phyloP scores from a whole-genome alignment of 2,888 invertebrate genomes.

The Nomada hirtipes region DNA sequence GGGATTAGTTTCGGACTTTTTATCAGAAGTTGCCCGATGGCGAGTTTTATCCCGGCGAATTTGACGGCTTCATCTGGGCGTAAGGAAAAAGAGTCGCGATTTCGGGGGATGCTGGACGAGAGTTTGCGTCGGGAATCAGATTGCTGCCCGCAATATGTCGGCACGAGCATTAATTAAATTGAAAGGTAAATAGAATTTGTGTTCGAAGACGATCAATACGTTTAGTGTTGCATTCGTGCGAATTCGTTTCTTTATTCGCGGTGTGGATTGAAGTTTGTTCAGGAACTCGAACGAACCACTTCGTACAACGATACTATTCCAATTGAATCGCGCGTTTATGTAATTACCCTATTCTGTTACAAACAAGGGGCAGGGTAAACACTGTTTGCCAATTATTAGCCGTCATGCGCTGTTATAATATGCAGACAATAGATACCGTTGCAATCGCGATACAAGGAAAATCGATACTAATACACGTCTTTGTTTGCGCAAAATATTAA shows the following conservation, averaged over 20 bases:
- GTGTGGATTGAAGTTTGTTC: neutral
- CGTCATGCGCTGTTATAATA: conserved; percentile 50
- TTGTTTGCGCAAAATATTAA: conserved; percentile 44
- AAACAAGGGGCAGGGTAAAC: conserved; percentile 37
- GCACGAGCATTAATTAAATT: too few relatives aligned
- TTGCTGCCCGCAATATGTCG: too few relatives aligned
- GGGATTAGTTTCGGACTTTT: conserved; percentile 28
- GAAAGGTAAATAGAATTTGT: too few relatives aligned
- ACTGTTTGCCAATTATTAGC: conserved; percentile 63
- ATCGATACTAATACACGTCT: conserved; percentile 53
- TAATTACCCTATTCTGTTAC: conserved; percentile 47
- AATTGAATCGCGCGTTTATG: conserved; percentile 42
- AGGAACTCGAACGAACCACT: neutral
- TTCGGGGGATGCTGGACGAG: too few relatives aligned
- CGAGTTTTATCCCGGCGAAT: conserved; percentile 7
- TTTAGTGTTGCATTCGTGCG: neutral
- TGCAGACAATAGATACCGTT: conserved; percentile 48
- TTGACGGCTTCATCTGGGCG: neutral
- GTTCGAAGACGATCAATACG: neutral
- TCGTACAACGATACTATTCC: neutral
- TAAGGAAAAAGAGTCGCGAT: neutral
- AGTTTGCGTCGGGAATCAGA: too few relatives aligned
- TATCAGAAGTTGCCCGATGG: neutral
- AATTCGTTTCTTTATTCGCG: neutral
- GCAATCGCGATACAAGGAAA: conserved; percentile 42